Base-by-base conservation (phyloP, 2,888 invertebrate genomes). In the Tuta absoluta region DNA sequence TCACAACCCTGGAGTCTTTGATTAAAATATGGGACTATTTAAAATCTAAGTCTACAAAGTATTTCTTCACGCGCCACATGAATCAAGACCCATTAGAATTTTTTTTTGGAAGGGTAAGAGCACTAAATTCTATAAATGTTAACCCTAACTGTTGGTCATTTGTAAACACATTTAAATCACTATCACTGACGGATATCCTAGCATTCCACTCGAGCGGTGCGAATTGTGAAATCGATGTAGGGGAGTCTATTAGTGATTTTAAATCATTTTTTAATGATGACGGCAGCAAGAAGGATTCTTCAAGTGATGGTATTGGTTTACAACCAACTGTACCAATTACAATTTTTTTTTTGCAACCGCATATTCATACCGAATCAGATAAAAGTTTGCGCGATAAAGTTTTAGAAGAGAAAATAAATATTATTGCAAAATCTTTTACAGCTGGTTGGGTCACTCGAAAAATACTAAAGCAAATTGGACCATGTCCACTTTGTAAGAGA, bases 201-300 rank as follows among this genome's bases (percentile, higher is more conserved):
- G 45, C 45, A 45, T 45, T 45, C 45, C 45, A 45, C 12, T 45
- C 45, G 12, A 45, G 45, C 45, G 45, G 17, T 45, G 45, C 45
- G 45, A 45, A 45, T 45, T 45, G 45, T 45, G 45, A 45, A 45
- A 45, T 45, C 45, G 45, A 45, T 45, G 45, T 45, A 45, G 45
- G 45, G 45, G 45, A 45, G 45, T 45, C 45, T 45, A 45, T 45
- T 45, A 4, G 45, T 45, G 45, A 45, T 45, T 45, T 45, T 4
- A 45, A 45, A 45, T 45, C 4, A 17, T 45, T 45, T 45, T 45
- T 45, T 12, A 12, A 45, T 45, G 12, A 45, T 2, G 12, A 45
- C 45, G 45, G 12, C 45, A 45, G 45, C 45, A 45, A 45, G 12
- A 45, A 45, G 45, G 45, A 45, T 45, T 45, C 45, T 45, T 12